Percentiles rank a stretch among this genome's conserved stretches.
Conservation (phyloP, 2,113 vertebrate species). For the Nesogale talazaci region DNA sequence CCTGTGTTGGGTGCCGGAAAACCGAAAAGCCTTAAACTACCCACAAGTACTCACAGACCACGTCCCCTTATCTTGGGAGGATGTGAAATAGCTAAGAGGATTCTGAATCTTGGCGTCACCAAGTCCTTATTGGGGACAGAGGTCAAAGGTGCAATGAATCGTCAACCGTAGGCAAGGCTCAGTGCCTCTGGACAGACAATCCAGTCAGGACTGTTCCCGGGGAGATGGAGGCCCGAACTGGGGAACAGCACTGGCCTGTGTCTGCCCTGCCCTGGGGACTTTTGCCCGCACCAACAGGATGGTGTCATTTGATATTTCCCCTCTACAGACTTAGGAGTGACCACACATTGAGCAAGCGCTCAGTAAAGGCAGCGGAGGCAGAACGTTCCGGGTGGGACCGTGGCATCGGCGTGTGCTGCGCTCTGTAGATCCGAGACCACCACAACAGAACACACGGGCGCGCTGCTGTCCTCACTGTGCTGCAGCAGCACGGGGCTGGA, state of each 20-base stretch:
- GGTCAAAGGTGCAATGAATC: not conserved
- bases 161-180: not conserved
- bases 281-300: not conserved
- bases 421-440: too few relatives aligned
- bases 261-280: not conserved
- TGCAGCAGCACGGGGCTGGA: not conserved
- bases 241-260: not conserved
- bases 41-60: not conserved
- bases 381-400: too few relatives aligned
- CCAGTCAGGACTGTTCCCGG: not conserved
- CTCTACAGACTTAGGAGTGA: not conserved
- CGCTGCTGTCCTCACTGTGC: not conserved
- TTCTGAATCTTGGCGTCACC: not conserved
- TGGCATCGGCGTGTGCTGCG: too few relatives aligned
- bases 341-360: not conserved
- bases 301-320: not conserved
- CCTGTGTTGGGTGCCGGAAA: constrained; percentile 1
- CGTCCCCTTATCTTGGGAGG: not conserved
- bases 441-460: not conserved
- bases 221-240: not conserved
- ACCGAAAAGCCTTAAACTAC: constrained; percentile 17
- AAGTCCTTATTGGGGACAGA: constrained; percentile 28
- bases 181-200: not conserved
- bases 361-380: too few relatives aligned
- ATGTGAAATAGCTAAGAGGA: constrained; percentile 32